Evolutionary conservation across 30 jellyfish, hydroid and myxozoan species (phyloP).

Genomic region (Hydractinia echinata): DNA sequence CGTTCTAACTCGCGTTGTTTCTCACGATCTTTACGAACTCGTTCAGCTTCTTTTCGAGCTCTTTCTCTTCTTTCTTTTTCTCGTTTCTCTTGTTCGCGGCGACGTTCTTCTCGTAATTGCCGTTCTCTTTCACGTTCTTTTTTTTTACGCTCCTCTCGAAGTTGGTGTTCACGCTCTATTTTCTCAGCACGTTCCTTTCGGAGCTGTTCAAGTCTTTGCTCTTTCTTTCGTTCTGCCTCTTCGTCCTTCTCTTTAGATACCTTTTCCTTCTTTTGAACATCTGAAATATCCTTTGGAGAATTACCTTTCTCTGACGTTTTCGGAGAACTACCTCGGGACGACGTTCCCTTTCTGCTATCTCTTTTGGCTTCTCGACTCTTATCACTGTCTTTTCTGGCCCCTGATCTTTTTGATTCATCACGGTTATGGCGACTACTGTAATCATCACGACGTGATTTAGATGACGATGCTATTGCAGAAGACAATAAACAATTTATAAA

Average conservation of each 20-base stretch:
- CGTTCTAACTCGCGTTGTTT: conserved; percentile 71
- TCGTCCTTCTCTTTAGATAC: conserved; percentile 1
- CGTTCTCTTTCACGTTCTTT: conserved; percentile 80
- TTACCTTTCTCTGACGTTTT: neutral
- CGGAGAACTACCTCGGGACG: neutral
- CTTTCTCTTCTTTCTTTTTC: conserved; percentile 86
- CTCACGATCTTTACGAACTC: conserved; percentile 70
- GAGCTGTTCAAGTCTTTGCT: conserved; percentile 33
- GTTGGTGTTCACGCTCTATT: conserved; percentile 46
- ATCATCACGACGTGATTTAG: conserved; percentile 37
- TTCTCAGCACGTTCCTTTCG: conserved; percentile 61
- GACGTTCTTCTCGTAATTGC: conserved; percentile 74
- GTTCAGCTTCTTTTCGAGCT: conserved; percentile 85
- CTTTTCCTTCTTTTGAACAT: neutral
- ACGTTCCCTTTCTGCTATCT: neutral
- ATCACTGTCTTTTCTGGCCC: too few relatives aligned
- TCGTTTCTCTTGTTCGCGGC: conserved; percentile 76
- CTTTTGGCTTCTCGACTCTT: conserved; percentile 7
- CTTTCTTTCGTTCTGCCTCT: conserved; percentile 4
- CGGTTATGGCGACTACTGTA: conserved; percentile 31
- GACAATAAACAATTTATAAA: neutral
- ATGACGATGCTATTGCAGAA: conserved; percentile 22
- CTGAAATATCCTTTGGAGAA: neutral
- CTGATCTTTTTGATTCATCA: conserved; percentile 6
- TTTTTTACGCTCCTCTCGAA: conserved; percentile 71